A percentile compares a stretch with the other conserved stretches of the same genome.
Conservation (phyloP, 2,113 vertebrate species). For the Rhadina sibilatrix region DNA sequence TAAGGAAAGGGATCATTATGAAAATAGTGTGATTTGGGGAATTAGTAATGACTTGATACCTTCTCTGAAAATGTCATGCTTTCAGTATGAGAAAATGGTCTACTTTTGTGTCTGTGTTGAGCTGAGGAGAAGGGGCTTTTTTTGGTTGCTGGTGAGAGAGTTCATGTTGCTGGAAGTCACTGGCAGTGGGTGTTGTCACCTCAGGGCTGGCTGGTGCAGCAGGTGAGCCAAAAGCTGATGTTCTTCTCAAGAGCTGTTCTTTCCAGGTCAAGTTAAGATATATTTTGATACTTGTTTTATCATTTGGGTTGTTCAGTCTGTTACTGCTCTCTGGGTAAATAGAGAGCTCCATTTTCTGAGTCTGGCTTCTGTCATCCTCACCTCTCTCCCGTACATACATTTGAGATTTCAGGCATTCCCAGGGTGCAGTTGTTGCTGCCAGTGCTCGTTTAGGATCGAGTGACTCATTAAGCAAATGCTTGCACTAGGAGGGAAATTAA, state of each 20-base stretch:
- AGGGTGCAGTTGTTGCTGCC: background rate
- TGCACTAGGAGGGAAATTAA: background rate
- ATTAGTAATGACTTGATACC: background rate
- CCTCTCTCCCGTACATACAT: background rate
- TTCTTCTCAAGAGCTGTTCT: background rate
- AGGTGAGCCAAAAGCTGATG: background rate
- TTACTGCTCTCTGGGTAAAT: background rate
- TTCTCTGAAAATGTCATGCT: background rate
- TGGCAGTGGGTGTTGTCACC: background rate
- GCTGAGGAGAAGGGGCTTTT: background rate
- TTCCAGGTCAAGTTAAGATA: background rate
- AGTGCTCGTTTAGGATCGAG: background rate
- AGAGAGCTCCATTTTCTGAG: background rate
- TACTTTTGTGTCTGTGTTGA: background rate
- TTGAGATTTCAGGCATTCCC: background rate
- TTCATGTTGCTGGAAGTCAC: background rate
- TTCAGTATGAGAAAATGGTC: background rate
- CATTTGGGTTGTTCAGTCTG: background rate
- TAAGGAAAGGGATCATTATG: background rate
- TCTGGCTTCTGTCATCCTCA: background rate
- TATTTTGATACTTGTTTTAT: background rate
- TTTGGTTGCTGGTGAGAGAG: background rate
- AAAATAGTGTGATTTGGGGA: background rate
- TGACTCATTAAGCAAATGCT: background rate
- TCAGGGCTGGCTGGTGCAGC: background rate